Conservation (phyloP, 2,797 vertebrate species). For the Apogon hyalosoma region DNA sequence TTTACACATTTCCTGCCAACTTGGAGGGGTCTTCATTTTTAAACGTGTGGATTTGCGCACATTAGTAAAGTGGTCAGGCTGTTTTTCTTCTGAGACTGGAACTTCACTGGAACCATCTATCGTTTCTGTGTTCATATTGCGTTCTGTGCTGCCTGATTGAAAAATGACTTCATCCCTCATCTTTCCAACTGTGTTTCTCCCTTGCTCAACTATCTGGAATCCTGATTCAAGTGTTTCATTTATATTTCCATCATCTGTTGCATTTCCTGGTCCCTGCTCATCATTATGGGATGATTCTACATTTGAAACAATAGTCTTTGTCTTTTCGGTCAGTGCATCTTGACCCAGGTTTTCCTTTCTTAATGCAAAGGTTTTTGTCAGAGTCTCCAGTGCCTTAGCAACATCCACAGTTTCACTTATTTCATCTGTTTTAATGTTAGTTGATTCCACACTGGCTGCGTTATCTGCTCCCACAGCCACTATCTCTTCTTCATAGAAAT, state of each 20-base stretch:
- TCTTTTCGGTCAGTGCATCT: constrained; percentile 19
- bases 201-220: constrained; percentile 15
- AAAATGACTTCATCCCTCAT: constrained; percentile 6
- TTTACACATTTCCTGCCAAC: constrained; percentile 25
- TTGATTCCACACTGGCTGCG: constrained; percentile 17
- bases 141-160: neutral
- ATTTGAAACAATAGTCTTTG: constrained; percentile 21
- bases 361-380: constrained; percentile 68
- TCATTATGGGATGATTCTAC: neutral
- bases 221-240: constrained; percentile 23
- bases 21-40: constrained; percentile 36
- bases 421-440: constrained; percentile 30
- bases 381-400: constrained; percentile 68
- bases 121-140: neutral
- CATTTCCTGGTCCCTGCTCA: constrained; percentile 21
- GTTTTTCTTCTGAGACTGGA: constrained; percentile 10
- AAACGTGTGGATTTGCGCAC: constrained; percentile 49
- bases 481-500: constrained; percentile 68
- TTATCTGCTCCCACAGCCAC: constrained; percentile 34
- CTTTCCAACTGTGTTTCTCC: constrained; percentile 8
- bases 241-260: constrained; percentile 6
- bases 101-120: constrained; percentile 16
- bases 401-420: constrained; percentile 48
- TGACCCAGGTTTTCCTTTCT: constrained; percentile 58
- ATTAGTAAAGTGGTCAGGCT: constrained; percentile 2